Evolutionary conservation across 1,140 invertebrate species (phyloP), one percentile per base, ranked within the genome.

Genomic region (Drosophila bifasciata): DNA sequence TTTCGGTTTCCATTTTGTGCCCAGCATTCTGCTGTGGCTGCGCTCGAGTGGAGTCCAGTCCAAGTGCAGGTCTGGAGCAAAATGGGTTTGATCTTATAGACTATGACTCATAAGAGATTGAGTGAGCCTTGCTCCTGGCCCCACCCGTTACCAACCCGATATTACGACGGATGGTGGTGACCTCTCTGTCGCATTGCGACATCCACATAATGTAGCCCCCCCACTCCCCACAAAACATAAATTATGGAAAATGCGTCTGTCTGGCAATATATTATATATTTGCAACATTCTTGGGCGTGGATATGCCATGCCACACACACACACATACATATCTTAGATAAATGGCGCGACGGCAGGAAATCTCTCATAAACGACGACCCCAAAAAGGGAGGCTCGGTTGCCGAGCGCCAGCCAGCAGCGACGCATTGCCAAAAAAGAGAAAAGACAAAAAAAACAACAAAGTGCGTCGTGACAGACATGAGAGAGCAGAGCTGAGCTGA

Each of bases 221-320:
- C n/a, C n/a, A n/a, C n/a, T n/a, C n/a, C n/a, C n/a, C n/a, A n/a
- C n/a, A n/a, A 39, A 57, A 50, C 76, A 85, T 84, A 79, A 84
- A 79, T 85, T 84, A 84, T 85, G 50, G 50, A 79, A 70, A 88
- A 75, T 77, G 61, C 77, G 81, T 85, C 81, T 85, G 81, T 85
- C 81, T 85, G 81, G 81, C 81, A 79, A 79, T 70, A 79, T 79
- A 70, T 75, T 52, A 13, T 52, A 13, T 15, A 36, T 45, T 45
- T 57, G 79, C 74, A 83, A 83, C 75, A 83, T 73, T 73, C 46
- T 60, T 53, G 55, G 23, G 44, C 41, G 16, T 68, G 49, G 59
- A 63, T 32, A 36, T 23, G 21, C 28, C 4, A 36, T 23, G 21
- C 28, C 4, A 48, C 8, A 9, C 53, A 51, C 28, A 6, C 7